Percentiles rank a stretch among this genome's conserved stretches.
These are phyloP conservation scores for Elysia crispata DNA, from an alignment of 2,888 invertebrate genomes.

Conservation along the genomic window DNA sequence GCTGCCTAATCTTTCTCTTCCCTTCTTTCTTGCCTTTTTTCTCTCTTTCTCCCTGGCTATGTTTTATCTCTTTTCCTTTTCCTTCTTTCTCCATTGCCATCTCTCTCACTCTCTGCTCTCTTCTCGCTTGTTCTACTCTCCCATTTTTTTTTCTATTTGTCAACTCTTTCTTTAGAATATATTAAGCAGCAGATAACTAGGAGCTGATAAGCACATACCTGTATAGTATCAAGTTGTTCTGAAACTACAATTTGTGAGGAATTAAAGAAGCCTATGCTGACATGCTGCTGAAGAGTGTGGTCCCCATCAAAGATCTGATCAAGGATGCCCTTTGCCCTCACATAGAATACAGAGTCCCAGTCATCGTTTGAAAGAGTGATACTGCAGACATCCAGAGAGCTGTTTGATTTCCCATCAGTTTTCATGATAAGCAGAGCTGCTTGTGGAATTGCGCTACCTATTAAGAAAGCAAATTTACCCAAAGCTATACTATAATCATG, in stretches of 20 bases:
- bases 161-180: too few species aligned
- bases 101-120: too few species aligned
- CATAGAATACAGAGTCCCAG: slow-evolving; percentile 45
- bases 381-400: slow-evolving; percentile 42
- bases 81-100: too few species aligned
- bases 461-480: too few species aligned
- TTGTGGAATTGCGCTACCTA: slow-evolving; percentile 31
- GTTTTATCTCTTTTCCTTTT: too few species aligned
- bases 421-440: slow-evolving; percentile 33
- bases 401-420: slow-evolving; percentile 12
- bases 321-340: slow-evolving; percentile 54
- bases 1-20: too few species aligned
- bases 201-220: not conserved
- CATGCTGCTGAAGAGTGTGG: slow-evolving; percentile 47
- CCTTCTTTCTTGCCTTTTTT: too few species aligned
- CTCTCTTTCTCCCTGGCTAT: too few species aligned
- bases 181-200: too few species aligned
- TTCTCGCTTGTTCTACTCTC: too few species aligned
- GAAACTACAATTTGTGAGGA: not conserved
- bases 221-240: not conserved
- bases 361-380: slow-evolving; percentile 45
- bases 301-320: slow-evolving; percentile 59
- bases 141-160: too few species aligned
- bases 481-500: too few species aligned
- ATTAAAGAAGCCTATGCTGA: slow-evolving; percentile 10